phyloP scores from a whole-genome alignment of 2,888 invertebrate genomes.

The Cosmia pyralina region DNA sequence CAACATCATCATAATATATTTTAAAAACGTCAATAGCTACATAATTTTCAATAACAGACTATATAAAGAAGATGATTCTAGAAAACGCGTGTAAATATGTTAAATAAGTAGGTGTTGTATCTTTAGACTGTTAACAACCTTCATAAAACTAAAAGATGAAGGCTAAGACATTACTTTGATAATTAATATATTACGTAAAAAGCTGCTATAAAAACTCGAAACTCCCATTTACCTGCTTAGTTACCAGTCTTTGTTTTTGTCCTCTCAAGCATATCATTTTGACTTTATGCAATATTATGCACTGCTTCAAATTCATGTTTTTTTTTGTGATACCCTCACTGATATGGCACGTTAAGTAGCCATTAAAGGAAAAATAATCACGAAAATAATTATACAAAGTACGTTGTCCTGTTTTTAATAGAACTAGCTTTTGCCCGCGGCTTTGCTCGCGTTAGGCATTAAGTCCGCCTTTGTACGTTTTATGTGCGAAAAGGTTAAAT shows the following conservation, averaged over 20 bases:
- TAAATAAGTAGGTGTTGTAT: background rate
- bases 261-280: conserved; percentile 14
- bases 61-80: background rate
- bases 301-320: background rate
- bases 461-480: no score
- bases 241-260: conserved; percentile 8
- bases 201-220: conserved; percentile 4
- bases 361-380: background rate
- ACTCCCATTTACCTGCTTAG: background rate
- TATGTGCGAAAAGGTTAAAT: no score
- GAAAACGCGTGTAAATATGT: background rate
- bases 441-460: no score
- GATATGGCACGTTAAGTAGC: background rate
- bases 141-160: background rate
- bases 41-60: no score
- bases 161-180: background rate
- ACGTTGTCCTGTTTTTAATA: background rate
- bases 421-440: no score
- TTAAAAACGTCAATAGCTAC: background rate
- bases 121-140: background rate
- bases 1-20: background rate
- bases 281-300: background rate
- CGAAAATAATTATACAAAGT: background rate
- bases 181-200: conserved; percentile 13
- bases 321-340: background rate